These are phyloP conservation scores for Hirtodrosophila alboralis DNA, from an alignment of 2,888 invertebrate species.

Conservation along the genomic window DNA sequence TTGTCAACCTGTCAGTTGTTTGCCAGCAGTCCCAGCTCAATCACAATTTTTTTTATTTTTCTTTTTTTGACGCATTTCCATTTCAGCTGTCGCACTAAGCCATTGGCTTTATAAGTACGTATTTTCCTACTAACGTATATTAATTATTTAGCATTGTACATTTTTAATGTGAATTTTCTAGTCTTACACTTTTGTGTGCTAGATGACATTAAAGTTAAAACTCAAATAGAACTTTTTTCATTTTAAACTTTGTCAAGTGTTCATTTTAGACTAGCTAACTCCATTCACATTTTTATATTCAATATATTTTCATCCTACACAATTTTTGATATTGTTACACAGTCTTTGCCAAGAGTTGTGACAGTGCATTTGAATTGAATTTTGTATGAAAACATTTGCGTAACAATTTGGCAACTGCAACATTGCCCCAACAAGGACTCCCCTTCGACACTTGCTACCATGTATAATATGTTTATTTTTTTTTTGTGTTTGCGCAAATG, in stretches of 20 bases:
- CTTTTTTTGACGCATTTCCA: slow-evolving; percentile 62
- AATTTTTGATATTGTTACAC: slow-evolving; percentile 8
- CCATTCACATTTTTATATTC: neutral
- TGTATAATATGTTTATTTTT: slow-evolving; percentile 25
- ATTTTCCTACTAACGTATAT: slow-evolving; percentile 19
- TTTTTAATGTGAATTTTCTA: slow-evolving; percentile 45
- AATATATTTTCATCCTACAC: neutral
- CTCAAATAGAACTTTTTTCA: slow-evolving; percentile 30
- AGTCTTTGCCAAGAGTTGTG: slow-evolving; percentile 19
- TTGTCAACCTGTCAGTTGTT: slow-evolving; percentile 40
- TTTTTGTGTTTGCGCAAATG: slow-evolving; percentile 45
- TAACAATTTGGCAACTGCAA: slow-evolving; percentile 70
- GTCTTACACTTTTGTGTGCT: neutral
- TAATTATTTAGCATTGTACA: slow-evolving; percentile 64
- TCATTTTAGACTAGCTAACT: neutral
- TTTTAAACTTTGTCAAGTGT: slow-evolving; percentile 31
- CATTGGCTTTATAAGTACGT: neutral
- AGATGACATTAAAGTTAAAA: slow-evolving; percentile 5
- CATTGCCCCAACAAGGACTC: neutral
- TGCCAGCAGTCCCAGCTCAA: slow-evolving; percentile 36
- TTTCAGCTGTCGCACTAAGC: slow-evolving; percentile 31
- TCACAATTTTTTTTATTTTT: slow-evolving; percentile 23
- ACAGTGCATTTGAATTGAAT: slow-evolving; percentile 57
- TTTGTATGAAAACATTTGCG: slow-evolving; percentile 71
- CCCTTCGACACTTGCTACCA: neutral